phyloP scores from a whole-genome alignment of 1,140 invertebrate species.

The Nomia melanderi region DNA sequence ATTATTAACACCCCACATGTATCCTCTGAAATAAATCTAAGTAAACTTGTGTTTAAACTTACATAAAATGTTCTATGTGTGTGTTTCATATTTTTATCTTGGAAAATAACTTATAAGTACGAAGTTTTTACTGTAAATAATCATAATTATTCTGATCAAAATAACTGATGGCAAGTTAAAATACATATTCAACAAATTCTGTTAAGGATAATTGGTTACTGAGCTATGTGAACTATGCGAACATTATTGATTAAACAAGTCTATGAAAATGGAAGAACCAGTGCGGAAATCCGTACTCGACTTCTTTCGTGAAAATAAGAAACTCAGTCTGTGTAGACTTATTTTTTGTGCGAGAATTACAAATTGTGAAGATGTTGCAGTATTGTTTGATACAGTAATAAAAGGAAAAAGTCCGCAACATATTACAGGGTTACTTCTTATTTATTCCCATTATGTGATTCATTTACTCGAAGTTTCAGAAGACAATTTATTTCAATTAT shows the following conservation, averaged over 20 bases:
- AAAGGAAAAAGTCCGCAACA: background rate
- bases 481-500: slow-evolving; percentile 1
- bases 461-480: slow-evolving; percentile 21
- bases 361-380: background rate
- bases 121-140: no score
- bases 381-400: slow-evolving; percentile 1
- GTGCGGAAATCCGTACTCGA: background rate
- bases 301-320: background rate
- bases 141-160: background rate
- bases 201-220: background rate
- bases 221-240: background rate
- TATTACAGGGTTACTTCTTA: slow-evolving; percentile 16
- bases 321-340: background rate
- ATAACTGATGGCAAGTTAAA: background rate
- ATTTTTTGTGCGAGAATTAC: slow-evolving; percentile 29
- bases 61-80: no score
- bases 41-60: no score
- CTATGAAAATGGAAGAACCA: background rate
- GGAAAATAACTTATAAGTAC: background rate
- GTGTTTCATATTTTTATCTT: background rate
- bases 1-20: background rate
- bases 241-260: slow-evolving; percentile 25
- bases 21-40: no score
- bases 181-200: background rate
- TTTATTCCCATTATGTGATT: slow-evolving; percentile 21